Base-by-base conservation (phyloP, 2,113 vertebrate species). In the Sapayoa aenigma region DNA sequence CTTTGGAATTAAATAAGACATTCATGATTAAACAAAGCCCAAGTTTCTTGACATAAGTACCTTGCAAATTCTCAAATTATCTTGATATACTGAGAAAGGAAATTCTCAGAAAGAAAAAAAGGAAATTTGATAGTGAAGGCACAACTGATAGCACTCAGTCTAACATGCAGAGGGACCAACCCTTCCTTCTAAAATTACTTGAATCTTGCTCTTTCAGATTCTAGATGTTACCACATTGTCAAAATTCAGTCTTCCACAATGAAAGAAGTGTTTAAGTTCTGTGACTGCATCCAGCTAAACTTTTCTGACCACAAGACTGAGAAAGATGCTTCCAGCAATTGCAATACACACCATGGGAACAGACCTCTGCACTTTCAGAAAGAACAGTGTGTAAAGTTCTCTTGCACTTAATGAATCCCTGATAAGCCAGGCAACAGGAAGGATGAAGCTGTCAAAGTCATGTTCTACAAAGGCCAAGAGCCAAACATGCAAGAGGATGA, bases 291-390 rank as follows among this genome's bases (percentile, higher is more conserved):
- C 55, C 41, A 75, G 67, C 33, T 77, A 59, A 80, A 84, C 35
- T 59, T 24, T 66, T 82, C 65, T 60, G 65, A 30, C 37, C 73
- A 53, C 22, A 56, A 50, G 22, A 60, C 39, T 77, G 59, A 66
- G 46, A 59, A 42, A 76, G 42, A 83, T 1, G 3, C 49, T 83
- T 74, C 76, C 67, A 28, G 1, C 52, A 79, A 44, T 6, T 65
- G 56, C 16, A 1, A 35, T 18, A 28, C 8, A 47, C 0, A 0
- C 11, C 0, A 0, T 46, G 44, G 78, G 55, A 89, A 74, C 19
- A 56, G 78, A 93, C 19, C 47, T 74, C 55, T 84, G 63, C 72
- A 35, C 44, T 58, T 60, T 8, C 0, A 79, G 58, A 59, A 46
- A 66, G 81, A 82, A 60, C 39, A 68, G 35, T 52, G 39, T 60